Base-by-base conservation (phyloP, 2,113 vertebrate genomes). In the Spheniscus mendiculus region DNA sequence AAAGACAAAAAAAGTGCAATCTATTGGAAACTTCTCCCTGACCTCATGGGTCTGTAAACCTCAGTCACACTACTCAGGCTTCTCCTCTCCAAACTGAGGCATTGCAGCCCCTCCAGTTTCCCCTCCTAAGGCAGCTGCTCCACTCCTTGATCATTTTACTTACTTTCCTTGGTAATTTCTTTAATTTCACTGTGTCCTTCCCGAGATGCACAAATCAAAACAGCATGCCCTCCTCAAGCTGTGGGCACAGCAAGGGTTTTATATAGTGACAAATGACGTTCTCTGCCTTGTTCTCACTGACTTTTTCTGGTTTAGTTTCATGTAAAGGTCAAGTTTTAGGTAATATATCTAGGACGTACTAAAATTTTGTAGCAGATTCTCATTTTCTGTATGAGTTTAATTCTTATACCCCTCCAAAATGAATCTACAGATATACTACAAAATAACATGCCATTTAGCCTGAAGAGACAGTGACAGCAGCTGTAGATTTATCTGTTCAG, bases 321-420 rank as follows among this genome's bases (percentile, higher is more conserved):
- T 10, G 27, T 40, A 93, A 97, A 95, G 59, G 79, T 73, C 93
- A 86, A 8, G 3, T 62, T 83, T 32, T 13, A 58, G 63, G 79
- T 73, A 55, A 34, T 36, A 36, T 72, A 61, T 18, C n/a, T 15
- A 32, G 34, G 34, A 49, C 0, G 0, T 9, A 9, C 5, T 19
- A 23, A 53, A 53, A 47, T 50, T 15, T 20, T 73, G 3, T 1
- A 62, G 70, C 36, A 77, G 50, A 15, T 77, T 14, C 34, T 15
- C 18, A 27, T 62, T 89, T n/a, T 2, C 47, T 21, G 0, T 9
- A 0, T 2, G 4, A 3, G 19, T 56, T 36, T 36, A 9, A n/a
- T 36, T 59, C 49, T 82, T 49, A 34, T 1, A 18, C 3, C 4
- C 18, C 55, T 67, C 21, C 17, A 32, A 53, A 69, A 72, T 16